Conservation (phyloP, 2,888 invertebrate species). For the Criorhina ranunculi region DNA sequence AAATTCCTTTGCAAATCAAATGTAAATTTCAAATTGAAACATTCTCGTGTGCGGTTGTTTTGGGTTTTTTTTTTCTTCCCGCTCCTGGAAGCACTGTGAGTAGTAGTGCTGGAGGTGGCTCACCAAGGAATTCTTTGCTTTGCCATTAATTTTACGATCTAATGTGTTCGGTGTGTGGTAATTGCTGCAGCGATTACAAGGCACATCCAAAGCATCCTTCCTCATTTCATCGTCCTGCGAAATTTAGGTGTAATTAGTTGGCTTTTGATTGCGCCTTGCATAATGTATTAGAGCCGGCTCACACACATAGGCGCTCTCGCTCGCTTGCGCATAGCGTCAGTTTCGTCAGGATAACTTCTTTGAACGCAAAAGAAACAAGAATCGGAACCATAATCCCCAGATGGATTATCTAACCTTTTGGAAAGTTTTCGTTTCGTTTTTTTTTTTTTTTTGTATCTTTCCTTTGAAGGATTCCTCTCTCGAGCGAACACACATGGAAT, state of each 20-base stretch:
- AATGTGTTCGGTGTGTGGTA: slow-evolving; percentile 59
- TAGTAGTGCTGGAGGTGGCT: neutral
- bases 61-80: neutral
- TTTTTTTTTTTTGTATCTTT: slow-evolving; percentile 14
- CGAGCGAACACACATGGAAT: neutral
- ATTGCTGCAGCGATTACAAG: slow-evolving; percentile 56
- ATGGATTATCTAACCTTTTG: slow-evolving; percentile 48
- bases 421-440: too few relatives aligned
- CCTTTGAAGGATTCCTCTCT: slow-evolving; percentile 37
- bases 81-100: slow-evolving; percentile 9
- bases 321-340: neutral
- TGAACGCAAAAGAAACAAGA: slow-evolving; percentile 5
- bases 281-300: slow-evolving; percentile 36
- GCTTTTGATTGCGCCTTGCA: slow-evolving; percentile 65
- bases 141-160: slow-evolving; percentile 55
- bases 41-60: slow-evolving; percentile 57
- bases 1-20: slow-evolving; percentile 64
- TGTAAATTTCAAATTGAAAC: slow-evolving; percentile 69
- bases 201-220: neutral
- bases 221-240: neutral
- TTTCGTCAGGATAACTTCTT: slow-evolving; percentile 8
- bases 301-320: neutral
- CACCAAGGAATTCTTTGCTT: slow-evolving; percentile 49
- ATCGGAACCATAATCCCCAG: slow-evolving; percentile 12
- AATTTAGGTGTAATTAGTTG: slow-evolving; percentile 63